Evolutionary conservation across 2,888 invertebrate species (phyloP).

Genomic region (Drosophila leonis): DNA sequence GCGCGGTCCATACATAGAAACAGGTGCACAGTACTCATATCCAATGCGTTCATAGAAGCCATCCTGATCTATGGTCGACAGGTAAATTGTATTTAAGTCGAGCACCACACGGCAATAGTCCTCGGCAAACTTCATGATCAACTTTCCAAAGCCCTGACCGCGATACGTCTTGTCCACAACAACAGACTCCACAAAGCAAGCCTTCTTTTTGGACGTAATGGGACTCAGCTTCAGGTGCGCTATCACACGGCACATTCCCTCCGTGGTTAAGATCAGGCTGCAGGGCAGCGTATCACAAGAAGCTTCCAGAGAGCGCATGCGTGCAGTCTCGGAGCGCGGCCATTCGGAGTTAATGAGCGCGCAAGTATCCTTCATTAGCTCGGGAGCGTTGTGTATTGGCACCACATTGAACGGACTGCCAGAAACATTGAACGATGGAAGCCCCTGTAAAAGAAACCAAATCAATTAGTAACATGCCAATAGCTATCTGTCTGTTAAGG

Average conservation of each 20-base stretch:
- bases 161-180: constrained; percentile 90
- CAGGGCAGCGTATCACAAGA: constrained; percentile 91
- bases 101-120: constrained; percentile 89
- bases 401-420: constrained; percentile 87
- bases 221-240: constrained; percentile 93
- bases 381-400: constrained; percentile 90
- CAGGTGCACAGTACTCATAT: constrained; percentile 89
- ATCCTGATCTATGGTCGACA: constrained; percentile 91
- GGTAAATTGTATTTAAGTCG: constrained; percentile 88
- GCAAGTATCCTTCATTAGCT: constrained; percentile 90
- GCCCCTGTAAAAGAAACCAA: constrained; percentile 83
- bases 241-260: constrained; percentile 87
- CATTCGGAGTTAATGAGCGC: constrained; percentile 94
- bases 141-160: constrained; percentile 91
- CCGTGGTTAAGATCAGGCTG: constrained; percentile 89
- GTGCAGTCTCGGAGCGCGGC: constrained; percentile 92
- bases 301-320: constrained; percentile 90
- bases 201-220: constrained; percentile 89
- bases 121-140: constrained; percentile 91
- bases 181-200: constrained; percentile 93
- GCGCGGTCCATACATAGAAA: constrained; percentile 89
- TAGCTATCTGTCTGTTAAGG: neutral
- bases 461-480: neutral
- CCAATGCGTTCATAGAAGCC: constrained; percentile 91
- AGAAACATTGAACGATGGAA: constrained; percentile 85